Conservation (phyloP, 2,888 invertebrate species). For the Scotopteryx bipunctaria region DNA sequence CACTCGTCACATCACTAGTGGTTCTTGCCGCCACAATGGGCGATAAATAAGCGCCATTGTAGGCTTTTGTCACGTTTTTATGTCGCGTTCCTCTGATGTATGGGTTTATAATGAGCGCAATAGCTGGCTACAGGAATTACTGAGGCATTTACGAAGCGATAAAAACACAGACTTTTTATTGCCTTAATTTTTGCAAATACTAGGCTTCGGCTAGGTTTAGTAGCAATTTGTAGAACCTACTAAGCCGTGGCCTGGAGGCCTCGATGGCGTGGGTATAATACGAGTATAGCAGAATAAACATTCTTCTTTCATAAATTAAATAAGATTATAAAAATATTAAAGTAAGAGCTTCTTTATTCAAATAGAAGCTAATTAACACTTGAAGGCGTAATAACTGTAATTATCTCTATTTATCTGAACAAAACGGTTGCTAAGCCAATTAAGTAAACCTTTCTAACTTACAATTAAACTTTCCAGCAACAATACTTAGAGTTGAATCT, state of each 20-base stretch:
- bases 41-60: conserved; percentile 32
- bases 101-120: conserved; percentile 37
- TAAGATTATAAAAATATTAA: background rate
- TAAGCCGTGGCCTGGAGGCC: background rate
- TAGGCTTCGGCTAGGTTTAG: conserved; percentile 3
- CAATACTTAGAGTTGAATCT: conserved; percentile 10
- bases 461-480: conserved; percentile 13
- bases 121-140: conserved; percentile 5
- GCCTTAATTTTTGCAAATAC: background rate
- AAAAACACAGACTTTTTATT: too few relatives aligned
- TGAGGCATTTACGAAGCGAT: background rate
- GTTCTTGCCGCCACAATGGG: conserved; percentile 24
- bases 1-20: conserved; percentile 4
- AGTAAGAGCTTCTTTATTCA: background rate
- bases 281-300: too few relatives aligned
- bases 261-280: background rate
- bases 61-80: conserved; percentile 29
- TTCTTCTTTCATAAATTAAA: too few relatives aligned
- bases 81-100: conserved; percentile 30
- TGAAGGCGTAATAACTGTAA: background rate
- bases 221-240: conserved; percentile 8
- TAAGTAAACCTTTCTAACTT: conserved; percentile 21
- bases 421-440: conserved; percentile 11
- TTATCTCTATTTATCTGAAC: conserved; percentile 8
- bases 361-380: background rate